phyloP scores from a whole-genome alignment of 1,140 invertebrate genomes.

The Calliopsis andreniformis region DNA sequence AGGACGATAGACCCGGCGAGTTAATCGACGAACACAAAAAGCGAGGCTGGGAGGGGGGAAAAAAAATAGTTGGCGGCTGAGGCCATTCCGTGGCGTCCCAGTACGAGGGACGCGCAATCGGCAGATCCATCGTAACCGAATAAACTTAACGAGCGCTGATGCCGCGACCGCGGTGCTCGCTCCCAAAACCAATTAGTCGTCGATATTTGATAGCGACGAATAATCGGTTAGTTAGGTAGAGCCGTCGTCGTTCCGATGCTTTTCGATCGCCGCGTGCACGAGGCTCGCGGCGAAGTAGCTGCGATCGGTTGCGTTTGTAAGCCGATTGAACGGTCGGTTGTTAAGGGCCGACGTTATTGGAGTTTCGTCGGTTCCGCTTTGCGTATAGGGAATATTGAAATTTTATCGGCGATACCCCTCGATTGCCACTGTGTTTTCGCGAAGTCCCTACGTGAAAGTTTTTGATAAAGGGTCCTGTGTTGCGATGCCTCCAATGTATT shows the following conservation, averaged over 20 bases:
- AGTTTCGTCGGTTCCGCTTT: not conserved
- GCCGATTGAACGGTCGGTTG: not conserved
- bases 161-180: constrained; percentile 20
- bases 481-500: too few species aligned
- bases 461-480: not conserved
- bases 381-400: not conserved
- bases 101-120: constrained; percentile 36
- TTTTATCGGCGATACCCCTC: not conserved
- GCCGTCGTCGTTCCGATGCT: not conserved
- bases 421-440: not conserved
- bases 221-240: constrained; percentile 44
- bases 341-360: not conserved
- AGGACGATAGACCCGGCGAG: constrained; percentile 31
- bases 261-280: not conserved
- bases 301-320: not conserved
- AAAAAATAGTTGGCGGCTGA: constrained; percentile 19
- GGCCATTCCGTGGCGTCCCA: constrained; percentile 27
- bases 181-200: constrained; percentile 45
- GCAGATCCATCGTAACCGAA: constrained; percentile 40
- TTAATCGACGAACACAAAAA: constrained; percentile 52
- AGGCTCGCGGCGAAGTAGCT: not conserved
- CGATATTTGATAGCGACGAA: constrained; percentile 44
- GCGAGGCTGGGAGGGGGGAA: not conserved
- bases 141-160: constrained; percentile 49
- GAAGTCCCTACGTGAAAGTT: not conserved